Conservation (phyloP, 1,140 invertebrate species). For the Drosophila ercepeae region DNA sequence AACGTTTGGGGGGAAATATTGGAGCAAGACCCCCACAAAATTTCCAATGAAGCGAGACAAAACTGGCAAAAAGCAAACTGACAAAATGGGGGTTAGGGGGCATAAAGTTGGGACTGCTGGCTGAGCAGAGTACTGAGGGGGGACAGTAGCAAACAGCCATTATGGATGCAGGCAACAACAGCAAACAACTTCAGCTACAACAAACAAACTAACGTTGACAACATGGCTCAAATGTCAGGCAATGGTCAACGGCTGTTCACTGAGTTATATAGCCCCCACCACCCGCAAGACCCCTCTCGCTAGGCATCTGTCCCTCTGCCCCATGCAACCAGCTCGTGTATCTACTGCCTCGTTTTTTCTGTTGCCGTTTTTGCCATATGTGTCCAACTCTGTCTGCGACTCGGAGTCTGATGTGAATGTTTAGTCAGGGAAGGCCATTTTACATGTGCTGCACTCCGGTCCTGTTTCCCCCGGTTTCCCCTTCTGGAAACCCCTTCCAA, state of each 20-base stretch:
- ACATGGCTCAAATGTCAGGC: slow-evolving; percentile 79
- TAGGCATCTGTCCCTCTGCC: too few relatives aligned
- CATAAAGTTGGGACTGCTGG: background rate
- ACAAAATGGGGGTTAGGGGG: background rate
- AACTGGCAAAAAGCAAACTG: slow-evolving; percentile 27
- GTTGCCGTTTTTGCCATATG: slow-evolving; percentile 51
- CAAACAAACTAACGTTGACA: slow-evolving; percentile 61
- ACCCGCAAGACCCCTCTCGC: too few relatives aligned
- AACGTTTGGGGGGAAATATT: background rate
- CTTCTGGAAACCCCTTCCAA: background rate
- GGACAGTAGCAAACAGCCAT: slow-evolving; percentile 65
- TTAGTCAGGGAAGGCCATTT: slow-evolving; percentile 57
- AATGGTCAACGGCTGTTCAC: slow-evolving; percentile 74
- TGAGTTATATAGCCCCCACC: slow-evolving; percentile 10
- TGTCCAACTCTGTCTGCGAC: slow-evolving; percentile 35
- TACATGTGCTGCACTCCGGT: slow-evolving; percentile 54
- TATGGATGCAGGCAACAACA: slow-evolving; percentile 69
- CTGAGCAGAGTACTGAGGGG: too few relatives aligned
- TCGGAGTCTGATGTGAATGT: slow-evolving; percentile 57
- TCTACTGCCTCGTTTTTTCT: slow-evolving; percentile 34
- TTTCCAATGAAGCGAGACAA: slow-evolving; percentile 64
- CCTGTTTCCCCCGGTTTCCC: background rate
- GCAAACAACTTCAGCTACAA: slow-evolving; percentile 39
- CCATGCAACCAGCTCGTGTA: slow-evolving; percentile 10
- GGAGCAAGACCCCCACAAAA: slow-evolving; percentile 37